Percentiles rank a stretch among this genome's conserved stretches.
Evolutionary conservation across 2,888 invertebrate species (phyloP).

Genomic region (Drosophila picticornis): DNA sequence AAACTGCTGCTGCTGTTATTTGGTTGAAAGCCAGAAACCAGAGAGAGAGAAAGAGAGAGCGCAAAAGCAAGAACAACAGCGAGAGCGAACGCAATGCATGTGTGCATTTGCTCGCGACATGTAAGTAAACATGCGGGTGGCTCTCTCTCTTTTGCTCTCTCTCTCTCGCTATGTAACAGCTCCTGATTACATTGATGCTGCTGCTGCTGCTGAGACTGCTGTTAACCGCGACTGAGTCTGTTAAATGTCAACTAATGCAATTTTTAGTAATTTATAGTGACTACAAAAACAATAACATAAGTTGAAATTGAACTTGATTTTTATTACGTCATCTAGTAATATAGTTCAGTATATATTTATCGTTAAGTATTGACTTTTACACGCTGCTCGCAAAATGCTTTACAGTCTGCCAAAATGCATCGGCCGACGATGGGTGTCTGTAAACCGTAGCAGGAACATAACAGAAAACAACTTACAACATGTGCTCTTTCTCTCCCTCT

Average conservation of each 20-base stretch:
- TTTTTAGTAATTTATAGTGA: background rate
- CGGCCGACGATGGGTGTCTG: conserved; percentile 7
- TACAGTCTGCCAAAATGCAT: conserved; percentile 3
- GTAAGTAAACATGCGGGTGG: conserved; percentile 57
- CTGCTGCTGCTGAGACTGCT: conserved; percentile 23
- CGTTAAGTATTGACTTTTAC: background rate
- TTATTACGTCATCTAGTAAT: background rate
- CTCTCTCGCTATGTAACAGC: conserved; percentile 24
- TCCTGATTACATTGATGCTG: conserved; percentile 56
- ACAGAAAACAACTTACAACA: conserved; percentile 15
- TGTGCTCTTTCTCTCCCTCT: conserved; percentile 12
- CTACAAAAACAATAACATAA: background rate
- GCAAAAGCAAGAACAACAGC: background rate
- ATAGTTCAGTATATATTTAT: background rate
- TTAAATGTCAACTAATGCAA: conserved; percentile 24
- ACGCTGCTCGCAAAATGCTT: background rate
- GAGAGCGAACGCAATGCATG: conserved; percentile 8
- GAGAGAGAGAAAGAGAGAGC: conserved; percentile 27
- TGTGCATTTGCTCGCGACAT: conserved; percentile 27
- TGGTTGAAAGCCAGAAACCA: conserved; percentile 8
- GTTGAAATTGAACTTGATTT: background rate
- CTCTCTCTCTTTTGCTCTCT: conserved; percentile 31
- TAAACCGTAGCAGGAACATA: conserved; percentile 20
- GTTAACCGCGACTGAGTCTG: conserved; percentile 17
- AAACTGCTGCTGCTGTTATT: conserved; percentile 25